phyloP scores from a whole-genome alignment of 2,113 vertebrate genomes.

The Merops nubicus region DNA sequence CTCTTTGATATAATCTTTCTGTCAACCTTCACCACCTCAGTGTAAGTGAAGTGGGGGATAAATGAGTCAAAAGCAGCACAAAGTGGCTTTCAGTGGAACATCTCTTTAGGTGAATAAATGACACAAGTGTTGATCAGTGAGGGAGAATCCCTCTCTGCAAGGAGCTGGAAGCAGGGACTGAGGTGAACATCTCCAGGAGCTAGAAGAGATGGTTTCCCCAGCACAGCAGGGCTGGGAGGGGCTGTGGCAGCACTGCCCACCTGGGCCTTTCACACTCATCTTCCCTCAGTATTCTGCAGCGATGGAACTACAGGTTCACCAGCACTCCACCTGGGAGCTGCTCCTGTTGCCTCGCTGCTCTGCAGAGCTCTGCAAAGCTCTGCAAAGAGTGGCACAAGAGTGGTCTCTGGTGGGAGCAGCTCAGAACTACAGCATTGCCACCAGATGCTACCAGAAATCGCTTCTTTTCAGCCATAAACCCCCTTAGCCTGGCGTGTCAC shows the following conservation, averaged over 20 bases:
- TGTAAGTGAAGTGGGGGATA: not conserved
- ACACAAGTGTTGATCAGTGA: fast-evolving
- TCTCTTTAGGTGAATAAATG: not conserved
- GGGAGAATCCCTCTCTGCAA: not conserved
- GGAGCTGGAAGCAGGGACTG: not conserved
- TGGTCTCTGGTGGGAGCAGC: conserved; percentile 72
- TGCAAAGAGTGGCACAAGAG: conserved; percentile 37
- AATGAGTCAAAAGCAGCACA: not conserved
- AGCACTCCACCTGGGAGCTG: not conserved
- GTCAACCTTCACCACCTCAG: too few species aligned
- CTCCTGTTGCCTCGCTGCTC: fast-evolving
- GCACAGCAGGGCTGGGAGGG: fast-evolving
- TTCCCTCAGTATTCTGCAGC: not conserved
- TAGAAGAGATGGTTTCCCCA: fast-evolving
- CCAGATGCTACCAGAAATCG: not conserved
- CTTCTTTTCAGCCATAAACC: fast-evolving
- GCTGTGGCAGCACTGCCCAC: not conserved
- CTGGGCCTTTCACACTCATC: not conserved
- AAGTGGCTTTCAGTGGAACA: not conserved
- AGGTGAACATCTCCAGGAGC: fast-evolving
- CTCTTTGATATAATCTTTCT: not conserved
- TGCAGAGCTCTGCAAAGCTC: fast-evolving
- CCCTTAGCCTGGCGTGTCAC: fast-evolving
- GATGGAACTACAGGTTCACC: not conserved
- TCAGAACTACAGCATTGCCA: not conserved